A percentile compares a stretch with the other conserved stretches of the same genome.
Conservation (phyloP, 2,888 invertebrate species). For the Calephelis perditalis region DNA sequence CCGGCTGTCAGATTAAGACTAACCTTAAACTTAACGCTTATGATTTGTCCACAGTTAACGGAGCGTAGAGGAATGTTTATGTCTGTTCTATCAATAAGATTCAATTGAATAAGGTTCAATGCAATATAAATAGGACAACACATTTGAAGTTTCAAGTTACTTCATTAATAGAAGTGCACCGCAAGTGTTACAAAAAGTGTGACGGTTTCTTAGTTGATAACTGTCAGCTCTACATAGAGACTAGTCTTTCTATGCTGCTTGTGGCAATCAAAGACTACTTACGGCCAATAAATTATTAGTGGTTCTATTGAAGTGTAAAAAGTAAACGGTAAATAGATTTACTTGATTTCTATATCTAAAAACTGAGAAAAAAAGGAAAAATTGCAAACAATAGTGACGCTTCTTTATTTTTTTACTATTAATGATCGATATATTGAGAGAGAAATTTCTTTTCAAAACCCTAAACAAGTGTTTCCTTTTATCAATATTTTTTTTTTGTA, state of each 20-base stretch:
- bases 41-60: constrained; percentile 44
- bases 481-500: too few species aligned
- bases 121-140: constrained; percentile 4
- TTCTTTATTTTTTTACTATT: too few species aligned
- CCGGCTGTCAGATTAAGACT: constrained; percentile 68
- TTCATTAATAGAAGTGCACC: background rate
- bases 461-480: too few species aligned
- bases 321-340: too few species aligned
- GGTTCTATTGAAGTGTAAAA: too few species aligned
- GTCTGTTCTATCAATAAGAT: constrained; percentile 60
- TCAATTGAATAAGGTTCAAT: constrained; percentile 46
- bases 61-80: constrained; percentile 67
- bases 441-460: too few species aligned
- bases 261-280: too few species aligned
- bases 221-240: constrained; percentile 3
- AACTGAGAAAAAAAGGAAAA: too few species aligned
- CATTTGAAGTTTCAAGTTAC: constrained; percentile 2
- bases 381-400: too few species aligned
- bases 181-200: constrained; percentile 5
- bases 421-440: too few species aligned
- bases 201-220: constrained; percentile 6
- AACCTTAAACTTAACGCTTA: constrained; percentile 56
- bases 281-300: too few species aligned
- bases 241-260: background rate
- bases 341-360: too few species aligned